These are phyloP conservation scores for Brachyptera risi DNA, from an alignment of 2,888 invertebrate genomes.

Conservation along the genomic window DNA sequence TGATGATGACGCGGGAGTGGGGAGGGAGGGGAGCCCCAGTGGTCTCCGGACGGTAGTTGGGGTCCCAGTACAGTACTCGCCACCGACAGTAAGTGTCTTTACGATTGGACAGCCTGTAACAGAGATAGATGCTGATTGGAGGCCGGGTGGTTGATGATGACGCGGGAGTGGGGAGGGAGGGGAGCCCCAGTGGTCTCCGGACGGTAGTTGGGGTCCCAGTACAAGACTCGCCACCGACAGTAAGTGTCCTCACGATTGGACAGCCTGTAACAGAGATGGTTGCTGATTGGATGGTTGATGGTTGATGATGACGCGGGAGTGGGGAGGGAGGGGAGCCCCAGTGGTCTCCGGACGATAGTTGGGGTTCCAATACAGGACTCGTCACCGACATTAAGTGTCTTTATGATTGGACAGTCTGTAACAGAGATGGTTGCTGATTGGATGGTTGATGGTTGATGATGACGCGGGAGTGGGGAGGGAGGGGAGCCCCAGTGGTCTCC, in stretches of 20 bases:
- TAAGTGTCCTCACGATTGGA: slow-evolving; percentile 45
- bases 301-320: slow-evolving; percentile 40
- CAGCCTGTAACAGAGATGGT: too few species aligned
- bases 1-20: slow-evolving; percentile 39
- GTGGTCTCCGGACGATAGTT: slow-evolving; percentile 44
- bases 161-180: slow-evolving; percentile 38
- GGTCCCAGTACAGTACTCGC: slow-evolving; percentile 37
- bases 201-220: slow-evolving; percentile 38
- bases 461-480: slow-evolving; percentile 40
- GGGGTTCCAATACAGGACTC: slow-evolving; percentile 35
- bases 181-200: slow-evolving; percentile 45
- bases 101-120: slow-evolving; percentile 43
- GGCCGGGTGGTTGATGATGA: slow-evolving; percentile 45
- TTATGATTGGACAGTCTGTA: slow-evolving; percentile 44
- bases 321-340: slow-evolving; percentile 41
- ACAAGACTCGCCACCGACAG: slow-evolving; percentile 40
- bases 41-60: slow-evolving; percentile 42
- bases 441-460: slow-evolving; percentile 48
- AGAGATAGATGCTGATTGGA: slow-evolving; percentile 47
- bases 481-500: slow-evolving; percentile 44
- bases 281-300: too few species aligned
- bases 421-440: too few species aligned
- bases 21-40: slow-evolving; percentile 43
- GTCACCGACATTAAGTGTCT: slow-evolving; percentile 42
- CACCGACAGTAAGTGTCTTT: slow-evolving; percentile 42